A percentile compares a stretch with the other conserved stretches of the same genome.
These are phyloP conservation scores for Stratiomys singularior DNA, from an alignment of 2,888 invertebrate species.

Conservation along the genomic window DNA sequence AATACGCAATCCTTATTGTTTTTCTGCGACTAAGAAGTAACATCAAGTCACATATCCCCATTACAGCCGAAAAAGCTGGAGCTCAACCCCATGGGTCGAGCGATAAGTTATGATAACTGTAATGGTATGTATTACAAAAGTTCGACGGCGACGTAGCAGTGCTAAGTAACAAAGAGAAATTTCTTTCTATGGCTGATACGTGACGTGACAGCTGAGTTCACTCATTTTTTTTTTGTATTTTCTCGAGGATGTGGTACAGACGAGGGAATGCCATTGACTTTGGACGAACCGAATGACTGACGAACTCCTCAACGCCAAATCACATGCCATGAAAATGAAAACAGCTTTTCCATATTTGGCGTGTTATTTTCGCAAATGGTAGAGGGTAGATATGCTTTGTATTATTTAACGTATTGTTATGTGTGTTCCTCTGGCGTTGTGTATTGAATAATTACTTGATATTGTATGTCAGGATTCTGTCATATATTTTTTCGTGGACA, in stretches of 20 bases:
- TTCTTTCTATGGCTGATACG: conserved; percentile 50
- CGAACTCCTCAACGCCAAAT: not conserved
- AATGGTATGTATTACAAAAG: conserved; percentile 42
- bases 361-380: not conserved
- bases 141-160: conserved; percentile 27
- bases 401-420: conserved; percentile 30
- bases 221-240: conserved; percentile 32
- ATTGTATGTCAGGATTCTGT: not conserved
- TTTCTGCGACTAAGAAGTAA: no score
- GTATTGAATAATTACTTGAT: conserved; percentile 36
- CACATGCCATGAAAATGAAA: conserved; percentile 4
- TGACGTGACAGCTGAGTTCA: conserved; percentile 52
- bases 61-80: no score
- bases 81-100: not conserved
- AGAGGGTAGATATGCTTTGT: conserved; percentile 1
- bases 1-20: no score
- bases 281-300: conserved; percentile 25
- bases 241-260: not conserved
- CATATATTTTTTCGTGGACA: not conserved
- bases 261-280: not conserved
- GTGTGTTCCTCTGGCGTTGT: not conserved
- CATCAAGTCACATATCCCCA: no score
- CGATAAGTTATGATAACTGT: conserved; percentile 44
- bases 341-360: not conserved
- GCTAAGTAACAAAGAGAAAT: conserved; percentile 46